Evolutionary conservation across 2,797 vertebrate species (phyloP).

Genomic region (Phyllotis vaccarum): DNA sequence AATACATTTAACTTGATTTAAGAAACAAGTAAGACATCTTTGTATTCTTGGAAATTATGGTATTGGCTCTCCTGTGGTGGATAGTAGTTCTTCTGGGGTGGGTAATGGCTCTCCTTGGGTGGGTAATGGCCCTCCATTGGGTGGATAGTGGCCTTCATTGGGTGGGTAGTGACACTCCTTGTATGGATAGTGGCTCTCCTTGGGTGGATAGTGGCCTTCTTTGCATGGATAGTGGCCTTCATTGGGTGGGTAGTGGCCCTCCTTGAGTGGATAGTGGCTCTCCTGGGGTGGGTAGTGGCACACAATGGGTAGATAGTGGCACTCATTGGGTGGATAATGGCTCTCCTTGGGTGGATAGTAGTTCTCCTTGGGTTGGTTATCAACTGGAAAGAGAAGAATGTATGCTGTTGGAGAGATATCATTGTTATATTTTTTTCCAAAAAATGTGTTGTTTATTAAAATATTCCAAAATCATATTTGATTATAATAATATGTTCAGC

Average conservation of each 20-base stretch:
- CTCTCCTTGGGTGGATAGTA: not conserved
- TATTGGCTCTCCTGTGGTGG: not conserved
- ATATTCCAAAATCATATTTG: not conserved
- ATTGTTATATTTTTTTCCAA: not conserved
- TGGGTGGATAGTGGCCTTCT: not conserved
- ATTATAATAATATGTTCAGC: not conserved
- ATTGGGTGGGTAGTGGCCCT: not conserved
- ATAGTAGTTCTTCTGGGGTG: too few species aligned
- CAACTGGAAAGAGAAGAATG: not conserved
- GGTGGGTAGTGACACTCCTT: not conserved
- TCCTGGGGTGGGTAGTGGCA: too few species aligned
- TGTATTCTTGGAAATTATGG: not conserved
- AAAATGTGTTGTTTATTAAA: not conserved
- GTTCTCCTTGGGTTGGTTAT: not conserved
- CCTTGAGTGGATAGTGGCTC: not conserved
- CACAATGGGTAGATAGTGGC: too few species aligned
- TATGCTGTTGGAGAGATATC: not conserved
- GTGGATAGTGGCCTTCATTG: not conserved
- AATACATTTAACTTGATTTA: not conserved
- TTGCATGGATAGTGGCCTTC: not conserved
- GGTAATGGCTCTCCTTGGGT: not conserved
- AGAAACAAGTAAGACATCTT: not conserved
- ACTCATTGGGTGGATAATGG: not conserved
- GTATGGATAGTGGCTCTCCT: not conserved
- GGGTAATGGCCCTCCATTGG: not conserved